Conservation (phyloP, 2,797 vertebrate genomes). For the Pseudopleuronectes americanus region DNA sequence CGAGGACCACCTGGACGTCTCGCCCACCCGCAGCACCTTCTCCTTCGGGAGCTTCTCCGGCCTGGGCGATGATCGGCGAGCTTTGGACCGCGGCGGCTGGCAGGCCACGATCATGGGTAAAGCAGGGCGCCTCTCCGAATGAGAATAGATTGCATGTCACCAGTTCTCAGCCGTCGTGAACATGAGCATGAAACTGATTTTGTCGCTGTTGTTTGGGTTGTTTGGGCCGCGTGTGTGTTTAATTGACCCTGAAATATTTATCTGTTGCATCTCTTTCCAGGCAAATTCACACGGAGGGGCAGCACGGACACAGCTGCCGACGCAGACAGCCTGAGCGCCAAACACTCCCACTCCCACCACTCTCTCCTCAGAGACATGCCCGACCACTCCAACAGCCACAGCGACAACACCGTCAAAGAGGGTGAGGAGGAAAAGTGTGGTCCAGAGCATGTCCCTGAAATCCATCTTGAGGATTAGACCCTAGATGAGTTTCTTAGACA, state of each 20-base stretch:
- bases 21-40: constrained; percentile 96
- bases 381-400: constrained; percentile 96
- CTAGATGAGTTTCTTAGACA: too few relatives aligned
- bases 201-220: background rate
- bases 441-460: too few relatives aligned
- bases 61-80: constrained; percentile 92
- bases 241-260: background rate
- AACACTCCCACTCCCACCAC: constrained; percentile 96
- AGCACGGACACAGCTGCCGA: constrained; percentile 94
- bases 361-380: constrained; percentile 92
- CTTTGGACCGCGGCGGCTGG: constrained; percentile 94
- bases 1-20: constrained; percentile 96
- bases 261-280: constrained; percentile 68
- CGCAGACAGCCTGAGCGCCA: constrained; percentile 92
- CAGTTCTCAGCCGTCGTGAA: background rate
- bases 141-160: constrained; percentile 9
- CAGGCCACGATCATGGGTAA: constrained; percentile 96
- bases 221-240: background rate
- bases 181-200: too few relatives aligned
- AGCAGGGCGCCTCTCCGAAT: background rate
- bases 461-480: fast-evolving
- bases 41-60: constrained; percentile 98
- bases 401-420: constrained; percentile 93
- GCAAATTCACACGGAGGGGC: constrained; percentile 93
- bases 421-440: constrained; percentile 69